A percentile compares a stretch with the other conserved stretches of the same genome.
These are phyloP conservation scores for Podotricha telesiphe DNA, from an alignment of 2,888 invertebrate genomes.

Conservation along the genomic window DNA sequence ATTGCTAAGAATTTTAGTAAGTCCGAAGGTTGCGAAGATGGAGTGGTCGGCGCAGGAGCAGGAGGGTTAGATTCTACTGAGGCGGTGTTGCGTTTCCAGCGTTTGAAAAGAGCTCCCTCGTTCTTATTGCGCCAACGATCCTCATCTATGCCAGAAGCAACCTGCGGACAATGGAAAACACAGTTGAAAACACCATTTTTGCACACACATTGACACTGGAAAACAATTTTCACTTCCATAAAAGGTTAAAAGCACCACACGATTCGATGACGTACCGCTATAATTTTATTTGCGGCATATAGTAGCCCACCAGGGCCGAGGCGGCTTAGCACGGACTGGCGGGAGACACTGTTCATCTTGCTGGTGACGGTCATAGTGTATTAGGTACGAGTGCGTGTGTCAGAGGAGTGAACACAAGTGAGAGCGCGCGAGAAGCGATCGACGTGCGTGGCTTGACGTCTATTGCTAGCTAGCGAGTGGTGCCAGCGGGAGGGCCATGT, in stretches of 20 bases:
- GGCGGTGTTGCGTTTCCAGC: slow-evolving; percentile 71
- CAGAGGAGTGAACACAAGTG: slow-evolving; percentile 63
- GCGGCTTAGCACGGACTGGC: slow-evolving; percentile 76
- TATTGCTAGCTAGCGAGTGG: slow-evolving; percentile 72
- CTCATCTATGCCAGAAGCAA: slow-evolving; percentile 79
- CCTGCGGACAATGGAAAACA: slow-evolving; percentile 77
- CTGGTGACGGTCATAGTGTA: slow-evolving; percentile 78
- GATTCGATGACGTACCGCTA: slow-evolving; percentile 77
- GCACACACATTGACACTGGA: slow-evolving; percentile 54
- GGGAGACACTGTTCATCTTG: slow-evolving; percentile 82
- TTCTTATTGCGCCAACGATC: slow-evolving; percentile 77
- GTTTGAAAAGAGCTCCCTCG: slow-evolving; percentile 75
- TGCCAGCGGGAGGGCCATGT: slow-evolving; percentile 70
- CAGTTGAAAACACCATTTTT: slow-evolving; percentile 66
- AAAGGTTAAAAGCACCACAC: slow-evolving; percentile 57
- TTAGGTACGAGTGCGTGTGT: slow-evolving; percentile 56
- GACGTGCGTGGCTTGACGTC: slow-evolving; percentile 61
- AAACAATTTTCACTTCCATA: slow-evolving; percentile 49
- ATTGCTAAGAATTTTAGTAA: slow-evolving; percentile 90
- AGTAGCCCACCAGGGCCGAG: slow-evolving; percentile 78
- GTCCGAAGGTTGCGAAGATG: slow-evolving; percentile 72
- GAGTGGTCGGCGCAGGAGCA: slow-evolving; percentile 53
- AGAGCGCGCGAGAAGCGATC: slow-evolving; percentile 62
- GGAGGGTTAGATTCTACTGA: slow-evolving; percentile 58
- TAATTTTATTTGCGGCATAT: slow-evolving; percentile 78